Evolutionary conservation across 2,888 invertebrate genomes (phyloP).

Genomic region (Pecten maximus): DNA sequence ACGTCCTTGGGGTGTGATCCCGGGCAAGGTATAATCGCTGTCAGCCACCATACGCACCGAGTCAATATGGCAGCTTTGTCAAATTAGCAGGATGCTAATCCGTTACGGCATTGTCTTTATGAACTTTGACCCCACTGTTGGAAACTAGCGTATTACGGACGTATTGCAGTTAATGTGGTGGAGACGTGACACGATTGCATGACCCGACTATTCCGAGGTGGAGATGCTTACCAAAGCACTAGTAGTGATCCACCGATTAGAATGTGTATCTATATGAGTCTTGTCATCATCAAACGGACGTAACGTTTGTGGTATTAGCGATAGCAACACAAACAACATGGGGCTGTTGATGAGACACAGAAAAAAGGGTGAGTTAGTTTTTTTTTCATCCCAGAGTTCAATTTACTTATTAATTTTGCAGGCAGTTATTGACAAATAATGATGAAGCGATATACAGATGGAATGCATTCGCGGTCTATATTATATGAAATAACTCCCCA

Average conservation of each 20-base stretch:
- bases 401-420: not conserved
- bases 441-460: not conserved
- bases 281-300: not conserved
- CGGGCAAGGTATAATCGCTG: not conserved
- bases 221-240: not conserved
- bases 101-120: not conserved
- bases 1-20: not conserved
- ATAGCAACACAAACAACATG: not conserved
- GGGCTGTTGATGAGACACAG: not conserved
- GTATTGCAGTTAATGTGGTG: not conserved
- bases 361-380: not conserved
- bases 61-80: not conserved
- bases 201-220: not conserved
- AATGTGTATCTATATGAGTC: not conserved
- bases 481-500: not conserved
- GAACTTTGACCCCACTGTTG: not conserved
- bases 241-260: not conserved
- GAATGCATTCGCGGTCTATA: not conserved
- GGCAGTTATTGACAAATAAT: not conserved
- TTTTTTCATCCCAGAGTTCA: not conserved
- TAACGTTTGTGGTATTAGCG: not conserved
- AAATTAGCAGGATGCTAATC: constrained; percentile 8
- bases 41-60: not conserved
- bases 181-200: not conserved
- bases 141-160: not conserved